phyloP scores from a whole-genome alignment of 1,140 invertebrate species.

The Venturia canescens region DNA sequence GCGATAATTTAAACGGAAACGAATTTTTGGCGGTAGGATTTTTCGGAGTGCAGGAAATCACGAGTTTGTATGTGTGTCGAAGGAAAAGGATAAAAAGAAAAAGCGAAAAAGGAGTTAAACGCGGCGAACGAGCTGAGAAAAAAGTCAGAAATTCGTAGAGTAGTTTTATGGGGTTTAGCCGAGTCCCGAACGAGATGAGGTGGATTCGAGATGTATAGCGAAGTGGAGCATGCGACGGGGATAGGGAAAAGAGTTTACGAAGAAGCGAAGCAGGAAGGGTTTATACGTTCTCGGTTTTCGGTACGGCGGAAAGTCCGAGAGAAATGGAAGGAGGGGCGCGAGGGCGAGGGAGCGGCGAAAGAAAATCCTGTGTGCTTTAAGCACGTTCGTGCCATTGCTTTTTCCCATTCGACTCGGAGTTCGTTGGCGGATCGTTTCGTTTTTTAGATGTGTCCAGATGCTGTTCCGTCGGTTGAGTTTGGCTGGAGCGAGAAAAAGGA shows the following conservation, averaged over 20 bases:
- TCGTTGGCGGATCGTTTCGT: conserved; percentile 20
- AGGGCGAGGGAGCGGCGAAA: not conserved
- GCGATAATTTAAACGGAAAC: too few species aligned
- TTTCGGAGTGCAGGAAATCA: too few species aligned
- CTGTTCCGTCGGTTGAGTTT: not conserved
- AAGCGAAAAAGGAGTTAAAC: too few species aligned
- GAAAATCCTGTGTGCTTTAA: not conserved
- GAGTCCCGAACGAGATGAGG: not conserved
- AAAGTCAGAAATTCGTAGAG: not conserved
- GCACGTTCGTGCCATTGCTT: conserved; percentile 21
- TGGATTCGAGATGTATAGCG: not conserved
- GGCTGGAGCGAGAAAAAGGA: not conserved
- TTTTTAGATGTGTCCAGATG: not conserved
- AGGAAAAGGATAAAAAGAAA: too few species aligned
- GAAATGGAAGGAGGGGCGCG: not conserved
- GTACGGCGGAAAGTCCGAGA: not conserved
- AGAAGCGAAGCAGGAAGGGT: not conserved
- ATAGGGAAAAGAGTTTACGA: not conserved
- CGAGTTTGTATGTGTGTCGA: too few species aligned
- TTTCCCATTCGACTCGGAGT: conserved; percentile 2
- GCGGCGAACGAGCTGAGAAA: not conserved
- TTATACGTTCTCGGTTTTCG: not conserved
- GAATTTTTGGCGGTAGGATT: too few species aligned
- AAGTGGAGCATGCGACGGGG: not conserved
- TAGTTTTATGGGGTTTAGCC: not conserved